phyloP scores from a whole-genome alignment of 2,113 vertebrate genomes.

The Cygnus buccinator region DNA sequence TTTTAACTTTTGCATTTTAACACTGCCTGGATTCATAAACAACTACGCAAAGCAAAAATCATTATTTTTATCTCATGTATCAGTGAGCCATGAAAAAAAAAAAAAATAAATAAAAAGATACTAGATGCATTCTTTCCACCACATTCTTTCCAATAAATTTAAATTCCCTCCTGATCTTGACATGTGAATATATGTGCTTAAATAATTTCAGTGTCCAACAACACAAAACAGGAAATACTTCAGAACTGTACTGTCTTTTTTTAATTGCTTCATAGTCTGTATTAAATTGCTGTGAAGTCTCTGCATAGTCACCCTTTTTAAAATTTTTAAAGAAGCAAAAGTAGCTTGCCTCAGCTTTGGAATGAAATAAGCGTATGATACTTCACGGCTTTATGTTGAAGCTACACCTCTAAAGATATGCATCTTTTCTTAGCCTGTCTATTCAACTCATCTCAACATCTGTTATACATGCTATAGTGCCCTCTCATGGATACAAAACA shows the following conservation, averaged over 20 bases:
- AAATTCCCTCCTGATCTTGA: not conserved
- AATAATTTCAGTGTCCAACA: not conserved
- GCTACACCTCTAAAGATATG: not conserved
- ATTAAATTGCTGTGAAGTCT: not conserved
- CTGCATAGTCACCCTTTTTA: not conserved
- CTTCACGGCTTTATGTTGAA: not conserved
- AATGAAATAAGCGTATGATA: not conserved
- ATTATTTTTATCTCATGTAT: not conserved
- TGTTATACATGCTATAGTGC: constrained; percentile 61
- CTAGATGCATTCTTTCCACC: not conserved
- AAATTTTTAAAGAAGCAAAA: not conserved
- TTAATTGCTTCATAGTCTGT: not conserved
- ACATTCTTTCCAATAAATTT: not conserved
- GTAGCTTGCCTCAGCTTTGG: not conserved
- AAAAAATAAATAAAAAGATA: not conserved
- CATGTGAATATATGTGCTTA: not conserved
- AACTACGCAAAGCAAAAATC: not conserved
- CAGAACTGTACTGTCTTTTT: not conserved
- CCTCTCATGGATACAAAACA: constrained; percentile 66
- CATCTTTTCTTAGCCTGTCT: not conserved
- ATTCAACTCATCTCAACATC: not conserved
- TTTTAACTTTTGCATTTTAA: not conserved
- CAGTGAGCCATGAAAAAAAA: fast-evolving
- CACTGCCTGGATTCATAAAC: not conserved
- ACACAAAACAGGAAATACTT: not conserved